These are phyloP conservation scores for Callocephalon fimbriatum DNA, from an alignment of 2,113 vertebrate genomes.

Conservation along the genomic window DNA sequence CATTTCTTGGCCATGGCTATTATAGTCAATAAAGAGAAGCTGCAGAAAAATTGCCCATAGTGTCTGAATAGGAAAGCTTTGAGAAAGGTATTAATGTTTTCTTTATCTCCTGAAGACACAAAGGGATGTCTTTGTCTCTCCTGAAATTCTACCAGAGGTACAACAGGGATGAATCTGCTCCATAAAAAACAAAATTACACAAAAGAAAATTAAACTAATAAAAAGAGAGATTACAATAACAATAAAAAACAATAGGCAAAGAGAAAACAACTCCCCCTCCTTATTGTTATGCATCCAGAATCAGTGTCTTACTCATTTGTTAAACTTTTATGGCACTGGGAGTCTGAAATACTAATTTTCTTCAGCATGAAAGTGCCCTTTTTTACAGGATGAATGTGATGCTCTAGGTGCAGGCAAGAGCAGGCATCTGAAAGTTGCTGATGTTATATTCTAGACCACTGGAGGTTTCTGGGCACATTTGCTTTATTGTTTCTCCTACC, in stretches of 20 bases:
- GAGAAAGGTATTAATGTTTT: conserved; percentile 8
- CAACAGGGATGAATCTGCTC: conserved; percentile 39
- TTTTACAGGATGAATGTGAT: neutral
- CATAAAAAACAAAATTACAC: conserved; percentile 67
- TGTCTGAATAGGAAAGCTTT: neutral
- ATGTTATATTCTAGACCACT: neutral
- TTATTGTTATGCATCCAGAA: conserved; percentile 54
- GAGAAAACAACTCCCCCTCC: conserved; percentile 45
- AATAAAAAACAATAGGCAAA: conserved; percentile 64
- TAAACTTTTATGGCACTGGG: conserved; percentile 48
- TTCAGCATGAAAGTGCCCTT: conserved; percentile 4
- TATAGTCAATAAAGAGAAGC: neutral
- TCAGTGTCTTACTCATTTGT: conserved; percentile 52
- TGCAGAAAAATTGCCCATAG: neutral
- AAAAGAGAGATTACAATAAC: conserved; percentile 68
- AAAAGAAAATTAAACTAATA: conserved; percentile 76
- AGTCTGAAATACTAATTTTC: conserved; percentile 47
- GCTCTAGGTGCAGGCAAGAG: neutral
- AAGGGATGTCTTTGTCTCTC: neutral
- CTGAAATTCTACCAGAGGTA: conserved; percentile 16
- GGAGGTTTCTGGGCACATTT: neutral
- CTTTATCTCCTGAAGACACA: conserved; percentile 24
- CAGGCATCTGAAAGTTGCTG: neutral
- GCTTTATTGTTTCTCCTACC: neutral
- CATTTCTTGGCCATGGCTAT: neutral